A percentile compares a stretch with the other conserved stretches of the same genome.
Conservation (phyloP, 2,113 vertebrate genomes). For the Urocynchramus pylzowi region DNA sequence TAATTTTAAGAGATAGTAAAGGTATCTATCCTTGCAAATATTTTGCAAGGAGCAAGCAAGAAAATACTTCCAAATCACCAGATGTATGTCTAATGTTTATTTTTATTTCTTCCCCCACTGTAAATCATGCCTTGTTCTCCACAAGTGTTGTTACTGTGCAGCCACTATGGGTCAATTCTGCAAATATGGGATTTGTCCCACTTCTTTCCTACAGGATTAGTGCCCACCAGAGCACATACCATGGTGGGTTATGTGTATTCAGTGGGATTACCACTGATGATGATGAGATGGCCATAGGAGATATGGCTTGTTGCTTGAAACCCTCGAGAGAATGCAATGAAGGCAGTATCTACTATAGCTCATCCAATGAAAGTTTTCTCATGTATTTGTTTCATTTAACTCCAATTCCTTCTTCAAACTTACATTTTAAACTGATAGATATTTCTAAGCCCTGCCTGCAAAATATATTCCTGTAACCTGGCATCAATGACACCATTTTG, state of each 20-base stretch:
- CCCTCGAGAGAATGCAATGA: not conserved
- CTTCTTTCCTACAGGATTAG: not conserved
- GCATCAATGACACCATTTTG: not conserved
- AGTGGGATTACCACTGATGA: not conserved
- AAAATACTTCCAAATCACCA: not conserved
- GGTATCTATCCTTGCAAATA: not conserved
- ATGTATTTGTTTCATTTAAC: not conserved
- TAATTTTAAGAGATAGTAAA: not conserved
- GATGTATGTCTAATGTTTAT: not conserved
- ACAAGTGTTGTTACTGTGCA: not conserved
- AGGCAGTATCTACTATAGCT: not conserved
- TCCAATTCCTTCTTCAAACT: not conserved
- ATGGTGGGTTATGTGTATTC: not conserved
- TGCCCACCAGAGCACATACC: rapidly evolving
- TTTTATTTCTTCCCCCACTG: not conserved
- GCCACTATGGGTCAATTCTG: not conserved
- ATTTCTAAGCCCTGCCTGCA: not conserved
- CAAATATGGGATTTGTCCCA: not conserved
- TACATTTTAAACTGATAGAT: not conserved
- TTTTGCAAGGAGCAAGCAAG: not conserved
- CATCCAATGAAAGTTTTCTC: not conserved
- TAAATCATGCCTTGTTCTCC: not conserved
- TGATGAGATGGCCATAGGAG: not conserved
- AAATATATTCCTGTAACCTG: not conserved
- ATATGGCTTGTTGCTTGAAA: not conserved